These are phyloP conservation scores for Cyprinodon diabolis DNA, from an alignment of 2,797 vertebrate species.

Conservation along the genomic window DNA sequence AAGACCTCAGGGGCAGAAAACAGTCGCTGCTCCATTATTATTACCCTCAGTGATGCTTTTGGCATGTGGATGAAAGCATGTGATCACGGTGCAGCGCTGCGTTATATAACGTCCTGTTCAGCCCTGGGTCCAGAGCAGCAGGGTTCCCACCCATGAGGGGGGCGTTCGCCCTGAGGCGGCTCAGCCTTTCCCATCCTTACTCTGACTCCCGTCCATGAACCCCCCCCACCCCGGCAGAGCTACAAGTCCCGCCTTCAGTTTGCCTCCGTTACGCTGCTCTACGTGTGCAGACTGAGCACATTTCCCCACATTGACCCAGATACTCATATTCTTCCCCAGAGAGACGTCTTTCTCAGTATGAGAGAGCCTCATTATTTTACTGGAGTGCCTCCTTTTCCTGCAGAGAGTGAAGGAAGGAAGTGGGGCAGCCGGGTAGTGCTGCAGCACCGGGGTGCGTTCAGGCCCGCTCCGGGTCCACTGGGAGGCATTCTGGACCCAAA, in stretches of 20 bases:
- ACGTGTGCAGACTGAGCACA: slow-evolving; percentile 50
- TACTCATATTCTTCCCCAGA: slow-evolving; percentile 69
- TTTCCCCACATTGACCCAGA: slow-evolving; percentile 70
- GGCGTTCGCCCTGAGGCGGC: slow-evolving; percentile 48
- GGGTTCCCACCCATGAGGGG: slow-evolving; percentile 37
- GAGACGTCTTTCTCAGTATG: slow-evolving; percentile 60
- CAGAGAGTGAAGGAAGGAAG: slow-evolving; percentile 72
- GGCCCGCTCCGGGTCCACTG: slow-evolving; percentile 42
- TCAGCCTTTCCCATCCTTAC: slow-evolving; percentile 59
- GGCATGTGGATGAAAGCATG: slow-evolving; percentile 21
- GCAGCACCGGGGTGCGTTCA: slow-evolving; percentile 49
- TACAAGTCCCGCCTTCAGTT: slow-evolving; percentile 55
- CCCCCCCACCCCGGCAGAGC: slow-evolving; percentile 48
- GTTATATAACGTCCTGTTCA: slow-evolving; percentile 44
- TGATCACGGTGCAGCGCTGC: slow-evolving; percentile 25
- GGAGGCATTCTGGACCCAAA: slow-evolving; percentile 58
- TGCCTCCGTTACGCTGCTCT: slow-evolving; percentile 39
- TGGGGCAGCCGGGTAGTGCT: slow-evolving; percentile 67
- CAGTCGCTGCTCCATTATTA: background rate
- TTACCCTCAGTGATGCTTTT: slow-evolving; percentile 2
- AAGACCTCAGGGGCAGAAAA: background rate
- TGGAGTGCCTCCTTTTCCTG: slow-evolving; percentile 57
- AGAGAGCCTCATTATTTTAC: slow-evolving; percentile 73
- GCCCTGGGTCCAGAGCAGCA: slow-evolving; percentile 44
- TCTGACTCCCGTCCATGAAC: slow-evolving; percentile 43